Evolutionary conservation across 2,888 invertebrate genomes (phyloP).

Genomic region (Spialia ferax): DNA sequence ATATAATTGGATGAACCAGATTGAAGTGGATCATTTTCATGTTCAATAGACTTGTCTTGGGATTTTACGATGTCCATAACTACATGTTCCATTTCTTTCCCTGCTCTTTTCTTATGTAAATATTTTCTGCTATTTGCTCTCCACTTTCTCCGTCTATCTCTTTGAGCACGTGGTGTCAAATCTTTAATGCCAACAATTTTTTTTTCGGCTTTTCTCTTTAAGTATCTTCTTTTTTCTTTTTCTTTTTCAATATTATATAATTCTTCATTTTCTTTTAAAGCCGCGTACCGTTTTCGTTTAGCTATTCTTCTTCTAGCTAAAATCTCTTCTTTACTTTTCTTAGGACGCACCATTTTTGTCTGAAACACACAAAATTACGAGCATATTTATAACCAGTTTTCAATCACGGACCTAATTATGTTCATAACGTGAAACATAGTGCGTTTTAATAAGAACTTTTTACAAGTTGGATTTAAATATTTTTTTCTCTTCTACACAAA

Average conservation of each 20-base stretch:
- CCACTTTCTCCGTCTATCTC: slow-evolving; percentile 2
- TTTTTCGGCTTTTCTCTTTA: not conserved
- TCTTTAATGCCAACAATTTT: not conserved
- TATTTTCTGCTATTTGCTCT: not conserved
- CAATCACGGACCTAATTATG: too few species aligned
- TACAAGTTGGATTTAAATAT: too few species aligned
- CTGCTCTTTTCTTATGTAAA: not conserved
- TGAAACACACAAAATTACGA: not conserved
- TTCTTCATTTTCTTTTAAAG: slow-evolving; percentile 4
- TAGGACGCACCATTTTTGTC: not conserved
- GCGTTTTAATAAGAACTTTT: too few species aligned
- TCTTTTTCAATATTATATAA: slow-evolving; percentile 2
- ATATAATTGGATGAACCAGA: not conserved
- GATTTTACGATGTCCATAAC: not conserved
- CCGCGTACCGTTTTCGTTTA: not conserved
- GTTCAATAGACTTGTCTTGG: not conserved
- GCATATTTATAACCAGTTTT: too few species aligned
- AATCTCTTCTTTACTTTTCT: not conserved
- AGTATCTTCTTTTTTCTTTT: not conserved
- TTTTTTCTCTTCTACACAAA: too few species aligned
- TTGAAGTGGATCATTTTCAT: not conserved
- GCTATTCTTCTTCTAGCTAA: slow-evolving; percentile 2
- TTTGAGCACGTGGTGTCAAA: not conserved
- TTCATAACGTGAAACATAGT: too few species aligned
- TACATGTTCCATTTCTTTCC: not conserved